Evolutionary conservation across 2,113 vertebrate genomes (phyloP), one percentile per base, ranked within the genome.

Genomic region (Corydoras sp.): DNA sequence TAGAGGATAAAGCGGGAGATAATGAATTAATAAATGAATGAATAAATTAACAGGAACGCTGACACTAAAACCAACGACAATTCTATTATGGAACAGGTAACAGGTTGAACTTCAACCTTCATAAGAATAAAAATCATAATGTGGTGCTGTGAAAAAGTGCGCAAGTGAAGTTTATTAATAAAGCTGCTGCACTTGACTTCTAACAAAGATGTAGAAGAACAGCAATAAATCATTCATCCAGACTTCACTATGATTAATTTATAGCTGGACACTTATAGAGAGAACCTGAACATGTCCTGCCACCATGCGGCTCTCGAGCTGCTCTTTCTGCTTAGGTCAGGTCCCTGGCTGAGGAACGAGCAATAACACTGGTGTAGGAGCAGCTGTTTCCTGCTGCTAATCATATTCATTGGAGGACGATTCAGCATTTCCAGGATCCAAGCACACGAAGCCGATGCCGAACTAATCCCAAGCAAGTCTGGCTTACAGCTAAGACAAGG

Each of bases 151-250:
- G 14, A 29, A 55, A 13, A 48, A 32, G 10, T 63, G 11, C 11
- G 48, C 15, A 30, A 43, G 14, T 18, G 15, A 29, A 60, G 10
- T 18, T 69, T 13, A 53, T 53, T 65, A 50, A 59, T 65, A 31
- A 35, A 72, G 24, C 15, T 51, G 24, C 14, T 9, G 18, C 7
- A 6, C 71, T 65, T 62, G 32, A 31, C 13, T 35, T 14, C 4
- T 3, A 56, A 56, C n/a, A 14, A 43, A 66, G 29, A 60, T 48
- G 31, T 51, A 60, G 4, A 60, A 63, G 61, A 64, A 71, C 60
- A 56, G 32, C 58, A n/a, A 50, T 71, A 54, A 71, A 71, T 53
- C 69, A 54, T 63, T 71, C 14, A 62, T 58, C 14, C 12, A 4
- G 13, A 13, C 8, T 13, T 32, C 66, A 24, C 29, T 31, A 60